Conservation (phyloP, 2,797 vertebrate genomes). For the Microctenopoma stevenorrisi region DNA sequence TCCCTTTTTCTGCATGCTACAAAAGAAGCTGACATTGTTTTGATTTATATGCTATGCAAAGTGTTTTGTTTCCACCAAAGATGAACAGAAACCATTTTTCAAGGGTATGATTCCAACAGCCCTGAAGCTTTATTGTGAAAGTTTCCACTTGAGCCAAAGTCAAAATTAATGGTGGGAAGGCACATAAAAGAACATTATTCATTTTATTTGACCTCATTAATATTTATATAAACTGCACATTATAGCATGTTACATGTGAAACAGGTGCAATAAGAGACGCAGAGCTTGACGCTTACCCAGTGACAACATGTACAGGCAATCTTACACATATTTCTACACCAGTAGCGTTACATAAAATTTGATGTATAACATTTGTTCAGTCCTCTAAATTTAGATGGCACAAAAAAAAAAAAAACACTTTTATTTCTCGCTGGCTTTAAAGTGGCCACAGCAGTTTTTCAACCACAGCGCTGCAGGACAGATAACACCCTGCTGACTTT, state of each 20-base stretch:
- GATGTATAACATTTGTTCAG: not conserved
- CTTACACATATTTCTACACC: no score
- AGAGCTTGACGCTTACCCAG: no score
- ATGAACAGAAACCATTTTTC: not conserved
- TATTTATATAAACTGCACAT: no score
- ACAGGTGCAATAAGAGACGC: no score
- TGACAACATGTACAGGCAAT: no score
- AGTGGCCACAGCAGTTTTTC: conserved; percentile 13
- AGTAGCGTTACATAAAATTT: no score
- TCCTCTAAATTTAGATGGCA: conserved; percentile 15
- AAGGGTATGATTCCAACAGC: not conserved
- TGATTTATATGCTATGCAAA: no score
- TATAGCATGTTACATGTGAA: no score
- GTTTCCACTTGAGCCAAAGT: no score
- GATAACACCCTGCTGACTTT: conserved; percentile 35
- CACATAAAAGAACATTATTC: no score
- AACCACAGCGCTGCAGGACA: conserved; percentile 30
- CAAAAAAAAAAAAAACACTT: not conserved
- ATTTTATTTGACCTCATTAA: no score
- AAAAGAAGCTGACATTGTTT: not conserved
- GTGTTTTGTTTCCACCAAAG: not conserved
- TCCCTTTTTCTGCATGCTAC: not conserved
- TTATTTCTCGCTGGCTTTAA: conserved; percentile 6
- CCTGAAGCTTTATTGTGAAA: not conserved
- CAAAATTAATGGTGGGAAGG: no score